Conservation (phyloP, 2,888 invertebrate species). For the Herminia tarsipennalis region DNA sequence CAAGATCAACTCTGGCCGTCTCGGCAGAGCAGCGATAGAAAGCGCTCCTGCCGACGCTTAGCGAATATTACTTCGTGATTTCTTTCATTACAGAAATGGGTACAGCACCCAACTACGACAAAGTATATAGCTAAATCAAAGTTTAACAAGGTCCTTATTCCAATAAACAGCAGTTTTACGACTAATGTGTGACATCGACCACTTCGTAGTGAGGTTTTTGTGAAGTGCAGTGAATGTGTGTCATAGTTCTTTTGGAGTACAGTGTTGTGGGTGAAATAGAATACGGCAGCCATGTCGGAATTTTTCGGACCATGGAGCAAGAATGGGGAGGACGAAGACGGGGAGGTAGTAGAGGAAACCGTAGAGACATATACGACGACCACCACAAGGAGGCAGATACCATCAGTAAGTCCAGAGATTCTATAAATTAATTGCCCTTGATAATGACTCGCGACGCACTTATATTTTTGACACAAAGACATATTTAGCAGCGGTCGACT, state of each 20-base stretch:
- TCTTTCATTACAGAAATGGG: slow-evolving; percentile 51
- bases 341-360: slow-evolving; percentile 62
- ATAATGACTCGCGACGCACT: slow-evolving; percentile 53
- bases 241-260: slow-evolving; percentile 59
- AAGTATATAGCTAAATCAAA: slow-evolving; percentile 51
- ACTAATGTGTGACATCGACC: slow-evolving; percentile 46
- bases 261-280: slow-evolving; percentile 65
- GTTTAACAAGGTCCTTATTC: slow-evolving; percentile 35
- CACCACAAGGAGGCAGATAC: slow-evolving; percentile 59
- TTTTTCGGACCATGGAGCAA: slow-evolving; percentile 78
- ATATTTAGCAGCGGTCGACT: slow-evolving; percentile 48
- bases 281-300: slow-evolving; percentile 73
- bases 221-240: slow-evolving; percentile 74
- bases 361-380: slow-evolving; percentile 77
- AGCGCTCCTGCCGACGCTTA: slow-evolving; percentile 36
- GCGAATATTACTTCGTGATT: slow-evolving; percentile 41
- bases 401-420: slow-evolving; percentile 63
- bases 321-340: slow-evolving; percentile 53
- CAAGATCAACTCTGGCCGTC: slow-evolving; percentile 81
- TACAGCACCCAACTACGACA: slow-evolving; percentile 46
- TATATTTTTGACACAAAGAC: slow-evolving; percentile 60
- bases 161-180: slow-evolving; percentile 22
- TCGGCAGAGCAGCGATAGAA: slow-evolving; percentile 65
- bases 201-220: slow-evolving; percentile 46
- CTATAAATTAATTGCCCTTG: slow-evolving; percentile 50